A percentile compares a stretch with the other conserved stretches of the same genome.
Conservation (phyloP, 2,113 vertebrate genomes). For the Oophaga pumilio region DNA sequence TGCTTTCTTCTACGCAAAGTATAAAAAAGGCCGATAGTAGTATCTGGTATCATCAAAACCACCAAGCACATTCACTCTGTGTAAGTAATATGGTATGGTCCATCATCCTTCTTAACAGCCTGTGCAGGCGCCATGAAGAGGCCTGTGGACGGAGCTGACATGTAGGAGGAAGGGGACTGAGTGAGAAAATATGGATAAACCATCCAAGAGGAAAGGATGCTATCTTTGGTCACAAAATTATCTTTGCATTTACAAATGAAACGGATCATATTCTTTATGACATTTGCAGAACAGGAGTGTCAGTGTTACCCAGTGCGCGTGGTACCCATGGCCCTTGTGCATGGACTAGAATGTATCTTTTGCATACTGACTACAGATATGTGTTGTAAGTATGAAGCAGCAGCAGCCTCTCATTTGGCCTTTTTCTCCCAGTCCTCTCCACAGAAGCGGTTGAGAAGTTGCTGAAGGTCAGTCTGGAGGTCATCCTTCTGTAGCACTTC, state of each 20-base stretch:
- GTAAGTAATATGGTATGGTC: constrained; percentile 66
- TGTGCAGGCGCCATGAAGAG: constrained; percentile 76
- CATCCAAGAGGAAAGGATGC: constrained; percentile 74
- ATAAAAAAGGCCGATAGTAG: constrained; percentile 68
- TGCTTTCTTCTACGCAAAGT: constrained; percentile 61
- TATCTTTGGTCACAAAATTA: constrained; percentile 96
- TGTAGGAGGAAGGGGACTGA: constrained; percentile 40
- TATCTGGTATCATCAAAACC: constrained; percentile 69
- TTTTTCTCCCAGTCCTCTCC: constrained; percentile 71
- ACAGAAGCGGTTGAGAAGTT: constrained; percentile 86
- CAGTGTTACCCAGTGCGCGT: constrained; percentile 63
- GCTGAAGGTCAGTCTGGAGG: constrained; percentile 88
- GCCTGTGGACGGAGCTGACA: constrained; percentile 72
- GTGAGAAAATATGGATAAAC: constrained; percentile 64
- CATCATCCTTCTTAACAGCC: constrained; percentile 50
- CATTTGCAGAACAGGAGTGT: constrained; percentile 63
- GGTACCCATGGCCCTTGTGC: constrained; percentile 55
- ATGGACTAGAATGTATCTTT: constrained; percentile 50
- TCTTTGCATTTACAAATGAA: constrained; percentile 67
- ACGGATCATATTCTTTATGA: constrained; percentile 58
- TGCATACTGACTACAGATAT: constrained; percentile 61
- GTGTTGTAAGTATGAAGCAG: constrained; percentile 62
- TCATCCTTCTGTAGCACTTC: constrained; percentile 80
- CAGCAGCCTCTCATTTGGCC: constrained; percentile 69
- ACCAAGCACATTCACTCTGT: constrained; percentile 70